phyloP scores from a whole-genome alignment of 2,888 invertebrate genomes.

The Euclidia mi region DNA sequence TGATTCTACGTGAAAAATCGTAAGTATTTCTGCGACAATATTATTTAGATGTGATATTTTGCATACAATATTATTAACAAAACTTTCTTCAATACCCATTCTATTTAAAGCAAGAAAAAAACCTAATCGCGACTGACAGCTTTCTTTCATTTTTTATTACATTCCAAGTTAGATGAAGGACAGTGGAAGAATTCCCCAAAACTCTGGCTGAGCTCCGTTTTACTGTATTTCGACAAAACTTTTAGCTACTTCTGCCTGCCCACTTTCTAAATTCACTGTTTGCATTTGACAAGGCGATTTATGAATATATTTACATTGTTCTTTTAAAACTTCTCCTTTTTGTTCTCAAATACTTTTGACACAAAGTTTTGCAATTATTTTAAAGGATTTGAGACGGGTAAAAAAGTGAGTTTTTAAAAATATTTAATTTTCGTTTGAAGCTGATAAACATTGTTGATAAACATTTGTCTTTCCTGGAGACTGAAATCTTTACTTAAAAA shows the following conservation, averaged over 20 bases:
- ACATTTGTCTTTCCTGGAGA: too few relatives aligned
- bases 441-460: too few relatives aligned
- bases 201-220: conserved; percentile 40
- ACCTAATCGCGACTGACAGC: conserved; percentile 14
- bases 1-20: too few relatives aligned
- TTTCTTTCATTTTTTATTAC: conserved; percentile 17
- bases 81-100: not conserved
- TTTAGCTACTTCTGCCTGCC: conserved; percentile 40
- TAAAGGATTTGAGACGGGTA: conserved; percentile 19
- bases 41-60: too few relatives aligned
- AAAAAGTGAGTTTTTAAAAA: not conserved
- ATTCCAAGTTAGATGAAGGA: conserved; percentile 20
- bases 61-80: too few relatives aligned
- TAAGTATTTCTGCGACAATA: too few relatives aligned
- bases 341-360: conserved; percentile 22
- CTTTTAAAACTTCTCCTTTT: conserved; percentile 19
- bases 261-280: conserved; percentile 29
- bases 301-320: conserved; percentile 32
- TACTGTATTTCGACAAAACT: conserved; percentile 54
- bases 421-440: not conserved
- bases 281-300: conserved; percentile 47
- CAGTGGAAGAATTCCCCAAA: conserved; percentile 18
- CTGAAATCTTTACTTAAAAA: too few relatives aligned
- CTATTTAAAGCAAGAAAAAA: not conserved
- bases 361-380: conserved; percentile 16